Base-by-base conservation (phyloP, 2,888 invertebrate species). In the Thymelicus acteon region DNA sequence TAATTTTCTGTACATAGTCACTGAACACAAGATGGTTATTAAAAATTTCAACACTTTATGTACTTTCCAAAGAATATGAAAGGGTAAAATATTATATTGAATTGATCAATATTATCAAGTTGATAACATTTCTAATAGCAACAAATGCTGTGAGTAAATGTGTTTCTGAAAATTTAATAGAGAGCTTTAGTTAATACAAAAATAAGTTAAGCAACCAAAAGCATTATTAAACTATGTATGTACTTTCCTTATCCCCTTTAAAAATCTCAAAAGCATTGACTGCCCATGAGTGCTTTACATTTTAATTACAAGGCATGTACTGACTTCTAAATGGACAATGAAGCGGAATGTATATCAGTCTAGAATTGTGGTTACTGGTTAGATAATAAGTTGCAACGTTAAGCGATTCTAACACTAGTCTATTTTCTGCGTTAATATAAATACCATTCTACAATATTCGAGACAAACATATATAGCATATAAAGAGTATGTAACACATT, bases 321-420 rank as follows among this genome's bases (percentile, higher is more conserved):
- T 62, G 68, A 52, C 40, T 54, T 54, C 40, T 62, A 68, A 68
- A 64, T 64, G 68, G 61, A 62, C 60, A 68, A 19, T 47, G 57
- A 54, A 69, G 68, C 68, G 68, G 68, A 69, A 69, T 69, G 68
- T 69, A 57, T 57, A 62, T 69, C 68, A 69, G 68, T 69, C 68
- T 69, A 69, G 57, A 48, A 63, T 57, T 62, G 62, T 52, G 52
- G 52, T 69, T 62, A 58, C 13, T 39, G 60, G 15, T 58, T 58
- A 19, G 54, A 54, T 62, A 52, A 47, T 62, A 37, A 68, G 54
- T 68, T 62, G 54, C 68, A 31, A 57, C 15, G 48, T 47, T 10
- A 68, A 68, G 61, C 61, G 10, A 68, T 44, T 44, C 37, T 37
- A 57, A 61, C 13, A 24, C 47, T 66, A 58, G 52, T 40, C 12